Evolutionary conservation across 2,888 invertebrate species (phyloP).

Genomic region (Stenichneumon culpator): DNA sequence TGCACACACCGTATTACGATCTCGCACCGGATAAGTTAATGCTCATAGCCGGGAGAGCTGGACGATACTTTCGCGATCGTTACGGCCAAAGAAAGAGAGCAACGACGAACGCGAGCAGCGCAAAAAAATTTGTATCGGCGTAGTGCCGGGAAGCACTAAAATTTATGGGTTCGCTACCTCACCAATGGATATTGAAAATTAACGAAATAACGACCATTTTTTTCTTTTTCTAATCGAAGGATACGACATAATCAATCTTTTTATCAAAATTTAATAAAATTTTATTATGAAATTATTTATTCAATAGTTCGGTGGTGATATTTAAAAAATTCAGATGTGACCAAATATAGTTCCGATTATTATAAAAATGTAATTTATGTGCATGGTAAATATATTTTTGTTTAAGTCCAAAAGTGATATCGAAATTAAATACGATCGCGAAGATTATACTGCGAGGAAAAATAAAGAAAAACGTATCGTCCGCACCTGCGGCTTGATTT

Average conservation of each 20-base stretch:
- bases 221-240: neutral
- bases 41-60: constrained; percentile 55
- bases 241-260: neutral
- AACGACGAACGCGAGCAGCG: constrained; percentile 11
- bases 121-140: constrained; percentile 12
- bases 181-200: neutral
- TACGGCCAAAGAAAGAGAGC: constrained; percentile 26
- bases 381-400: neutral
- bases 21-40: constrained; percentile 69
- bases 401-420: neutral
- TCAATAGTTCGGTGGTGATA: neutral
- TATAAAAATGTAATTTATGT: neutral
- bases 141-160: constrained; percentile 23
- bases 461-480: neutral
- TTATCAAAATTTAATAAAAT: neutral
- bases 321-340: neutral
- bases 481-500: constrained; percentile 19
- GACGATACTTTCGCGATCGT: constrained; percentile 67
- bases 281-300: neutral
- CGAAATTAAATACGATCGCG: neutral
- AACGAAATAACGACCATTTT: neutral
- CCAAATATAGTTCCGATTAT: neutral
- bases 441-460: constrained; percentile 2
- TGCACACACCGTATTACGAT: constrained; percentile 65
- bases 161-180: constrained; percentile 16